phyloP scores from a whole-genome alignment of 2,113 vertebrate genomes.

The Bufo gargarizans region DNA sequence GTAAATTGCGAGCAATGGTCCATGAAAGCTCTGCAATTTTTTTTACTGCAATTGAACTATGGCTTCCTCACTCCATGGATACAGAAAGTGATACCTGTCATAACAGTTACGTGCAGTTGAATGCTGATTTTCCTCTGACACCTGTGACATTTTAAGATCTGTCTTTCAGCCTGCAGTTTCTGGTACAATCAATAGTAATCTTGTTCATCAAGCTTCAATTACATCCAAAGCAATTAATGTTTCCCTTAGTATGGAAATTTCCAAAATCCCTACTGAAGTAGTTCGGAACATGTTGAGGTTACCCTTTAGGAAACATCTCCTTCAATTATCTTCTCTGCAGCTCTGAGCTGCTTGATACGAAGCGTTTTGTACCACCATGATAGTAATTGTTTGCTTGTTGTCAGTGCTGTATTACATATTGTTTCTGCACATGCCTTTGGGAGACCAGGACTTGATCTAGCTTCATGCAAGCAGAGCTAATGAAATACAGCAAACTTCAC shows the following conservation, averaged over 20 bases:
- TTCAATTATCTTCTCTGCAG: constrained; percentile 38
- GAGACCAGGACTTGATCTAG: not conserved
- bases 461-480: constrained; percentile 20
- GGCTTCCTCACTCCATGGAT: no score
- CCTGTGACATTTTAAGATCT: no score
- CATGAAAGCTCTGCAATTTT: not conserved
- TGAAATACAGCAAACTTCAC: not conserved
- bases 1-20: no score
- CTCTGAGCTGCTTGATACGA: constrained; percentile 22
- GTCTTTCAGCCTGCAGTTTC: no score
- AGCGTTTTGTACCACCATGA: not conserved
- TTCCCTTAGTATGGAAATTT: not conserved
- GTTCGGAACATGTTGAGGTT: constrained; percentile 20
- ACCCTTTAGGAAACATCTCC: constrained; percentile 28
- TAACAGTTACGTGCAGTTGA: no score
- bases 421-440: constrained; percentile 15
- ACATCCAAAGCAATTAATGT: not conserved
- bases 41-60: not conserved
- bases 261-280: not conserved
- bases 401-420: not conserved
- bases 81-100: no score
- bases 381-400: constrained; percentile 46
- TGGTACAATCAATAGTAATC: not conserved
- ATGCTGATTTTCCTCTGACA: no score
- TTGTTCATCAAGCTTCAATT: not conserved